Evolutionary conservation across 2,113 vertebrate genomes (phyloP), one percentile per base, ranked within the genome.

Genomic region (Pachyramphus minor): DNA sequence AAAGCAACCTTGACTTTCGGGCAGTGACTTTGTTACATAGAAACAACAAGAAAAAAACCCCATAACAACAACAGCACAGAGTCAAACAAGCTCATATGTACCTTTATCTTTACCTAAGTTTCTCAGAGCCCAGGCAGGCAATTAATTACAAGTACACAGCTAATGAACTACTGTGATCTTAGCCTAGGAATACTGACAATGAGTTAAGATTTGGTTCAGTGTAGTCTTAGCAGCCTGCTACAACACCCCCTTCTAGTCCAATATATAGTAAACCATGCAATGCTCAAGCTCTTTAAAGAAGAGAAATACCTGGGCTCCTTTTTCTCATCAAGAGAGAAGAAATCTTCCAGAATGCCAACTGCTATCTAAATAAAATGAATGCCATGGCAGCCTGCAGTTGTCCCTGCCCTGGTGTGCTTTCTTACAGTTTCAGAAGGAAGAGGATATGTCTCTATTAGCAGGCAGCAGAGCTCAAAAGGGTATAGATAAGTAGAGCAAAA

Each of bases 261-360:
- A 21, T 0, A 6, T 0, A 1, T 13, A 6, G 42, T 3, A 22
- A 81, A 44, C 13, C 17, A 42, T 1, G 5, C 19, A 55, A 1
- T 4, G 63, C 12, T 16, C 60, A 21, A 81, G 6, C 14, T 92
- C 18, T 60, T 11, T 6, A 27, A 76, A 37, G 33, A 55, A 45
- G 14, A 72, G 18, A 82, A 87, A 59, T 8, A 41, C 15, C 37
- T 83, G 45, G 8, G 50, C 69, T 77, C 25, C 19, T 50, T 35
- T 75, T 79, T 30, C 62, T 56, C 39, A 69, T 17, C 28, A 42
- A 85, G 7, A 56, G 21, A 25, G 23, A 63, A 78, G 73, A 87
- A 49, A 44, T 19, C 44, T 49, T 79, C 9, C n/a, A 56, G 52
- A 88, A 86, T 5, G 12, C 37, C 63, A 27, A 33, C 22, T 50